A percentile compares a stretch with the other conserved stretches of the same genome.
phyloP scores from a whole-genome alignment of 2,113 vertebrate species.

The Tor tambroides region DNA sequence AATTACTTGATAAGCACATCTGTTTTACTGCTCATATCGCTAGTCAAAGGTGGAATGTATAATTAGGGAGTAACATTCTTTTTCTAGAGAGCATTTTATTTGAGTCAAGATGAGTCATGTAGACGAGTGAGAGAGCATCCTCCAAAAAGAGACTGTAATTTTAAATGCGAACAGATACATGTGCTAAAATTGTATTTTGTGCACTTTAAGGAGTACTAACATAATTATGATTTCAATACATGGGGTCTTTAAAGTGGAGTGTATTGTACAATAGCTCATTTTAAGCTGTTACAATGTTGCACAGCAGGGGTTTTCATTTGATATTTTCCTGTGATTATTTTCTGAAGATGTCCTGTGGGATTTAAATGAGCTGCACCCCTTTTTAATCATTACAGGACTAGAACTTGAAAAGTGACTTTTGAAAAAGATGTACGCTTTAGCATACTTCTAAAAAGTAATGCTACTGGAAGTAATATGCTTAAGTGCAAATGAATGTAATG shows the following conservation, averaged over 20 bases:
- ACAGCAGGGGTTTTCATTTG: neutral
- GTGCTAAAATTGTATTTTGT: neutral
- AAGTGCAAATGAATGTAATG: too few species aligned
- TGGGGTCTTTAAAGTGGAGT: neutral
- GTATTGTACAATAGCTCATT: neutral
- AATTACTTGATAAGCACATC: neutral
- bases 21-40: neutral
- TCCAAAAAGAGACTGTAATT: neutral
- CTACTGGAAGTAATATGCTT: too few species aligned
- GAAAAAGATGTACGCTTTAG: too few species aligned
- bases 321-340: slow-evolving; percentile 6
- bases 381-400: neutral
- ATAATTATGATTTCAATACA: too few species aligned
- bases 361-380: neutral
- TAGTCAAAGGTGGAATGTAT: neutral
- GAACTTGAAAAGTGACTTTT: too few species aligned
- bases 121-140: neutral
- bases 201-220: too few species aligned
- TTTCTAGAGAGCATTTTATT: neutral
- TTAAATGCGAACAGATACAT: neutral
- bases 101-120: neutral
- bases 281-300: neutral
- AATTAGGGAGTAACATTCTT: neutral
- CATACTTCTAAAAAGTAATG: too few species aligned
- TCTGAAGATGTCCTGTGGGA: neutral